These are phyloP conservation scores for Leptobrachium leishanense DNA, from an alignment of 2,113 vertebrate genomes.

Conservation along the genomic window DNA sequence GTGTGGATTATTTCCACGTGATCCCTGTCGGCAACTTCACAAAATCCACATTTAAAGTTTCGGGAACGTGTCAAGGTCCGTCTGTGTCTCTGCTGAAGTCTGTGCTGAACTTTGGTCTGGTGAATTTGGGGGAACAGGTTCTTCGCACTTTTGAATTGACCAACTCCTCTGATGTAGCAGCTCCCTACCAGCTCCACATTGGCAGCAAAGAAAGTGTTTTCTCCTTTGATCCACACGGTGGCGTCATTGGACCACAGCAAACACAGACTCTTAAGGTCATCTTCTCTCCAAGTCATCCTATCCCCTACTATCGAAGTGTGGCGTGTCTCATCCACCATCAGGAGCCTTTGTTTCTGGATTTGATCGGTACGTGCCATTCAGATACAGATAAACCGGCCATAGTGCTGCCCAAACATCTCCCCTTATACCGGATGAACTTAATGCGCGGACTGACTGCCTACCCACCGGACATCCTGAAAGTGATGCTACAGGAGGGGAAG, in stretches of 20 bases:
- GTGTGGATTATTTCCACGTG: slow-evolving; percentile 78
- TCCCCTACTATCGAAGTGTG: slow-evolving; percentile 77
- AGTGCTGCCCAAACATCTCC: slow-evolving; percentile 76
- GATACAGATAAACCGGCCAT: slow-evolving; percentile 70
- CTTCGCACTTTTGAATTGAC: slow-evolving; percentile 68
- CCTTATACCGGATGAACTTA: slow-evolving; percentile 67
- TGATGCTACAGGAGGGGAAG: slow-evolving; percentile 67
- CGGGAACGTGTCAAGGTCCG: slow-evolving; percentile 80
- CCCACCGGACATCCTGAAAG: slow-evolving; percentile 68
- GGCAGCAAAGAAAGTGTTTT: slow-evolving; percentile 84
- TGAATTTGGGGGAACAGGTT: slow-evolving; percentile 64
- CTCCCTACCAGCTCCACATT: slow-evolving; percentile 82
- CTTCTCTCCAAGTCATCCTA: slow-evolving; percentile 75
- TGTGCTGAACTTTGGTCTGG: slow-evolving; percentile 75
- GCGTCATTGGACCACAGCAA: slow-evolving; percentile 68
- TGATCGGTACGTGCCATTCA: slow-evolving; percentile 90
- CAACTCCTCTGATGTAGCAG: slow-evolving; percentile 71
- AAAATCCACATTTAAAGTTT: slow-evolving; percentile 76
- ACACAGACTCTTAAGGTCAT: slow-evolving; percentile 64
- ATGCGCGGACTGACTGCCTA: slow-evolving; percentile 70
- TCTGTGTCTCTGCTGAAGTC: slow-evolving; percentile 67
- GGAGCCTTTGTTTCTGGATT: slow-evolving; percentile 83
- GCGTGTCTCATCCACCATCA: slow-evolving; percentile 84
- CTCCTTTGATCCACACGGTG: slow-evolving; percentile 70
- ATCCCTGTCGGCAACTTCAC: slow-evolving; percentile 64